Evolutionary conservation across 2,113 vertebrate species (phyloP), one percentile per base, ranked within the genome.

Genomic region (Cyphomyrus discorhynchus): DNA sequence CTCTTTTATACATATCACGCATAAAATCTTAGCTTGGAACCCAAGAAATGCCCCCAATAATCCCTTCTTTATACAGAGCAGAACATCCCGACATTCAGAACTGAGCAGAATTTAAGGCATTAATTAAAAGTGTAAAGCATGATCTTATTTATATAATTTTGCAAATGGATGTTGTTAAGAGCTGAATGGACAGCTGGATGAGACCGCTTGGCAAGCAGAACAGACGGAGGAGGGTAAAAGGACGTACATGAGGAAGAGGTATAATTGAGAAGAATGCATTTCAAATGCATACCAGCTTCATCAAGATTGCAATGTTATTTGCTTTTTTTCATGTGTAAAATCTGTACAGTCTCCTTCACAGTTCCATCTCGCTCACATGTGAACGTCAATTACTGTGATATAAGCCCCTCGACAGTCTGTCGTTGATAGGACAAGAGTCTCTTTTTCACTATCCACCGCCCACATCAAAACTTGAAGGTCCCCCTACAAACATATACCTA

Each of bases 201-300:
- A 86, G 85, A 19, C 1, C 3, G 49, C 85, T 35, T 31, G 85
- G 24, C 49, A 10, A 45, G 42, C 45, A 47, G 82, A 53, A 87
- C 85, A 53, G 49, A 56, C 8, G 85, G 85, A 53, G 47, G 82
- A 39, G 49, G 27, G 49, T 53, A 53, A 50, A 87, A 56, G 85
- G 85, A 35, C 49, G 17, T 49, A 45, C 11, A 86, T 47, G 82
- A 86, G 45, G n/a, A 86, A 86, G 85, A 86, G 49, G 49, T 86
- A 46, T 52, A 86, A 86, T 86, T 50, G 49, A 50, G 85, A 86
- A 50, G 85, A 86, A 50, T 52, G n/a, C 49, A 31, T 84, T n/a
- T 47, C 82, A 24, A 84, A 46, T 84, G 82, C 39, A n/a, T 24
- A 47, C 39, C 82, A 9, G 39, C 74, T 80, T 80, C 35, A 42